phyloP scores from a whole-genome alignment of 2,113 vertebrate species.

The Pseudois nayaur region DNA sequence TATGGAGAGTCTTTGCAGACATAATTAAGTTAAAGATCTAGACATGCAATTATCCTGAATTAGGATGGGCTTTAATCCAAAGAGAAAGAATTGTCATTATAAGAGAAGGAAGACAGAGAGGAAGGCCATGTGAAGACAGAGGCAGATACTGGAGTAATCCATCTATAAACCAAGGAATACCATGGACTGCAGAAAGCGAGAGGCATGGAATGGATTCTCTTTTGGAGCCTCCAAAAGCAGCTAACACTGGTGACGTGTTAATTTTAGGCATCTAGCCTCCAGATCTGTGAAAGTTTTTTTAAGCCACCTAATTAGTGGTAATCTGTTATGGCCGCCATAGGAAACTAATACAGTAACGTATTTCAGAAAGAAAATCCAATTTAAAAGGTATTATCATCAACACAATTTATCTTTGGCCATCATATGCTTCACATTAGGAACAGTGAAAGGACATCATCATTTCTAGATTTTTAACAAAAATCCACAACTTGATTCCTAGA shows the following conservation, averaged over 20 bases:
- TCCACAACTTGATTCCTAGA: constrained; percentile 48
- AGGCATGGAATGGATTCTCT: background rate
- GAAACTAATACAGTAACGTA: background rate
- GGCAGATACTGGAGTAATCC: background rate
- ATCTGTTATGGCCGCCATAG: background rate
- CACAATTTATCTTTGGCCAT: constrained; percentile 54
- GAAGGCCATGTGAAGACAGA: background rate
- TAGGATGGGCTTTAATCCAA: background rate
- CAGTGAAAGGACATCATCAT: background rate
- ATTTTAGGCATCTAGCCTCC: background rate
- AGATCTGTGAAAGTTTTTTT: background rate
- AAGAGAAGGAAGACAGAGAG: background rate
- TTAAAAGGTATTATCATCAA: constrained; percentile 23
- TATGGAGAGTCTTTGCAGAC: background rate
- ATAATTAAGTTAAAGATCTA: background rate
- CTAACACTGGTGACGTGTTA: background rate
- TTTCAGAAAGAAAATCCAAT: background rate
- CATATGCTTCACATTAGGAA: constrained; percentile 39
- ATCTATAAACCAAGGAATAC: background rate
- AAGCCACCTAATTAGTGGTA: background rate
- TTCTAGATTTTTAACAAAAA: constrained; percentile 47
- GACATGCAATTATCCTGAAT: background rate
- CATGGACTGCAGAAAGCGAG: background rate
- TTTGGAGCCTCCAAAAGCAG: background rate
- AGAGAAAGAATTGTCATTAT: background rate